Evolutionary conservation across 2,797 vertebrate genomes (phyloP).

Genomic region (Danio choprae): DNA sequence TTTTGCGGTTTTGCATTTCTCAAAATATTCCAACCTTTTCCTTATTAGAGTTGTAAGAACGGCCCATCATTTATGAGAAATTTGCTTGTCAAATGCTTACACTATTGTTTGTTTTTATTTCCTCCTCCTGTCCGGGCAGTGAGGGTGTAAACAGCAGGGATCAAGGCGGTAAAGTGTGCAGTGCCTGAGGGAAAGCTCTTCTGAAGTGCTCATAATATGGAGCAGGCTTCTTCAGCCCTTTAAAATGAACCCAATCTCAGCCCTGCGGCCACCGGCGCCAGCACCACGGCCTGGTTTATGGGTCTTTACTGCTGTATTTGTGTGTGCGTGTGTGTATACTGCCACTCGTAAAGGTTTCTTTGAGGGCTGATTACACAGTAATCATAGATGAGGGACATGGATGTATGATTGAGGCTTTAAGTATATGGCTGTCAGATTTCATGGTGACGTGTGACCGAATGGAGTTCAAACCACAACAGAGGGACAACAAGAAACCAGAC

Average conservation of each 20-base stretch:
- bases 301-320: conserved; percentile 59
- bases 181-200: conserved; percentile 67
- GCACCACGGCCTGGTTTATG: conserved; percentile 64
- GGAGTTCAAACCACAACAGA: conserved; percentile 41
- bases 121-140: conserved; percentile 59
- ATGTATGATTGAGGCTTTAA: conserved; percentile 40
- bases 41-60: background rate
- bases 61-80: conserved; percentile 16
- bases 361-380: conserved; percentile 35
- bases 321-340: conserved; percentile 38
- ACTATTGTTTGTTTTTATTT: conserved; percentile 70
- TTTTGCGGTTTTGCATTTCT: too few relatives aligned
- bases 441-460: conserved; percentile 38
- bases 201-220: conserved; percentile 72
- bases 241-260: conserved; percentile 69
- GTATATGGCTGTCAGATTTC: conserved; percentile 39
- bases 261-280: conserved; percentile 61
- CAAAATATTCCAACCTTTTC: too few relatives aligned
- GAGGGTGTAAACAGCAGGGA: conserved; percentile 61
- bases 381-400: conserved; percentile 40
- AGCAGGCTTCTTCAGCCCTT: conserved; percentile 70
- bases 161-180: conserved; percentile 67
- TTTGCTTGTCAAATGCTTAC: conserved; percentile 54
- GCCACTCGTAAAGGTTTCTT: conserved; percentile 37
- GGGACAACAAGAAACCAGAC: background rate